Conservation (phyloP, 2,888 invertebrate species). For the Tuta absoluta region DNA sequence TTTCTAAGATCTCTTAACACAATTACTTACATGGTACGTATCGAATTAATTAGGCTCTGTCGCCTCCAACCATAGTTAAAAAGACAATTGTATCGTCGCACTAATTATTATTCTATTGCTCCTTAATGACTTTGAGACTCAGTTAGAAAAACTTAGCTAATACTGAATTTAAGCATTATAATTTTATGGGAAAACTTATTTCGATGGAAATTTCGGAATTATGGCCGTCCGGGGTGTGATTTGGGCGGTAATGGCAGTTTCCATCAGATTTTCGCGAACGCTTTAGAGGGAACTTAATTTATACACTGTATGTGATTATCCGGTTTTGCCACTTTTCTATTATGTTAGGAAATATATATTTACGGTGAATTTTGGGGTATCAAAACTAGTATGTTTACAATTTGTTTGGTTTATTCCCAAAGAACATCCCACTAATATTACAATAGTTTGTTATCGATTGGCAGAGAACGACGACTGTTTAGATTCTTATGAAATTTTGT, state of each 20-base stretch:
- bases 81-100: too few relatives aligned
- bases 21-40: too few relatives aligned
- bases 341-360: not conserved
- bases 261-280: conserved; percentile 8
- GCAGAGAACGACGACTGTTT: too few relatives aligned
- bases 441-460: too few relatives aligned
- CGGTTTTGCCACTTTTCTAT: not conserved
- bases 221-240: conserved; percentile 7
- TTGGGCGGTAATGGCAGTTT: conserved; percentile 13
- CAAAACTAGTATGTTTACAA: too few relatives aligned
- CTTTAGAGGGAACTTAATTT: not conserved
- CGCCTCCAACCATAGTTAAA: too few relatives aligned
- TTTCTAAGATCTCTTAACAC: too few relatives aligned
- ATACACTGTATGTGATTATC: not conserved
- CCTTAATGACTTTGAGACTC: not conserved
- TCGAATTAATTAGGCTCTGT: too few relatives aligned
- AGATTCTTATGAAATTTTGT: too few relatives aligned
- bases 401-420: too few relatives aligned
- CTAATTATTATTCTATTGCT: too few relatives aligned
- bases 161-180: conserved; percentile 4
- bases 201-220: conserved; percentile 2
- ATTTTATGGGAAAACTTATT: conserved; percentile 5
- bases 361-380: not conserved
- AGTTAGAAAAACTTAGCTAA: not conserved
- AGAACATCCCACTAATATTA: too few relatives aligned